Base-by-base conservation (phyloP, 2,113 vertebrate genomes). In the Psittacula cyanocephala region DNA sequence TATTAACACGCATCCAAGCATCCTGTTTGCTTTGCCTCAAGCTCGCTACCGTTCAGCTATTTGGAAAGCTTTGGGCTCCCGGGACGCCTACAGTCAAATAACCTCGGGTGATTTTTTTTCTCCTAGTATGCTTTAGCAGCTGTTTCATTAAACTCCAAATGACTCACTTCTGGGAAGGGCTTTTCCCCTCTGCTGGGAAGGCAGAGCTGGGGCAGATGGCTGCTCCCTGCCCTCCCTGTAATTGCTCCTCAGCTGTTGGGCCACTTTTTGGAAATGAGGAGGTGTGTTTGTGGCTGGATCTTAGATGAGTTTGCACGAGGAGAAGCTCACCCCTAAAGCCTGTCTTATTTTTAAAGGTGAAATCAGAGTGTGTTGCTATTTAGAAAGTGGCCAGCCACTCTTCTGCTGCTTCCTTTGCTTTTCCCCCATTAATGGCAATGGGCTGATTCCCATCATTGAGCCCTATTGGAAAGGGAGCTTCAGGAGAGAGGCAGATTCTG, bases 21-120 rank as follows among this genome's bases (percentile, higher is more conserved):
- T 95, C 91, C 93, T 95, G 89, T 97, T 96, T 95, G 90, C 93
- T 97, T 95, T 95, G 85, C 82, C 83, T 95, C 71, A 81, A 85
- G 62, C 78, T 87, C 7, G 3, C 86, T 68, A 14, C n/a, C 0
- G 1, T 88, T 72, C 86, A 79, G 86, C 76, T 75, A 22, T 96
- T 95, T 86, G 84, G 64, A 94, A 95, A 63, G 81, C 87, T 52
- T 55, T 72, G 55, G 60, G 81, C 91, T 88, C 95, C 46, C 0
- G 0, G 72, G 88, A 83, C 0, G 1, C 75, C 78, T 94, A 17
- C 71, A 84, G 77, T 89, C 72, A 91, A 94, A 91, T 67, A 92
- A 95, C 95, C 84, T 74, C 2, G 5, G 84, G 90, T 86, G 84
- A 64, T 92, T 49, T 52, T 78, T 25, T 81, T 52, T 90, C 78